phyloP scores from a whole-genome alignment of 2,797 vertebrate genomes.

The Meriones psammophilus region DNA sequence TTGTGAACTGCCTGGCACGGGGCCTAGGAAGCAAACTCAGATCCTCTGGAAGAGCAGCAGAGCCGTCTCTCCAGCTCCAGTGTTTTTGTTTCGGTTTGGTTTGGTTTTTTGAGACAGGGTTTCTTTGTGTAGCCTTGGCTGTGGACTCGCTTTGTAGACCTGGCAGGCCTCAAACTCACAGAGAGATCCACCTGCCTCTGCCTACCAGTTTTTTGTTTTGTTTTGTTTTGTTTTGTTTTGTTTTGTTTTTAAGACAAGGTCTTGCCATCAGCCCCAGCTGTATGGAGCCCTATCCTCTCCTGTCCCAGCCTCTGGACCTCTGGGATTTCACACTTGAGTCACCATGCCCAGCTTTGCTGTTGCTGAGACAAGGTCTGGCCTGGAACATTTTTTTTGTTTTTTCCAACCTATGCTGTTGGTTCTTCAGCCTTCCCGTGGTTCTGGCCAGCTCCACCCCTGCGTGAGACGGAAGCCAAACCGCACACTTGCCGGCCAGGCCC shows the following conservation, averaged over 20 bases:
- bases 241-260: background rate
- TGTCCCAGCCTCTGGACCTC: background rate
- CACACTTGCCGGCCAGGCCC: fast-evolving
- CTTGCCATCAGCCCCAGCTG: no score
- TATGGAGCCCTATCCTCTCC: no score
- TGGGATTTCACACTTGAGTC: background rate
- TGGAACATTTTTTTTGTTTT: background rate
- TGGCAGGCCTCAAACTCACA: no score
- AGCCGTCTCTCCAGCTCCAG: background rate
- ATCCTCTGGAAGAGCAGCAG: background rate
- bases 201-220: background rate
- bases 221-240: background rate
- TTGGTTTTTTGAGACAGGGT: background rate
- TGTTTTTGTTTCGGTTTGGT: background rate
- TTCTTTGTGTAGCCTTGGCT: no score
- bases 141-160: no score
- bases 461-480: background rate
- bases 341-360: background rate
- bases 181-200: no score
- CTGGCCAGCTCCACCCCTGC: background rate
- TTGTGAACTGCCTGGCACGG: background rate
- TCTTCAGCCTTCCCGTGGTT: background rate
- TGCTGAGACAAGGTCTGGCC: background rate
- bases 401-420: background rate
- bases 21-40: background rate